Evolutionary conservation across 2,797 vertebrate species (phyloP).

Genomic region (Parauchenoglanis punctatus): DNA sequence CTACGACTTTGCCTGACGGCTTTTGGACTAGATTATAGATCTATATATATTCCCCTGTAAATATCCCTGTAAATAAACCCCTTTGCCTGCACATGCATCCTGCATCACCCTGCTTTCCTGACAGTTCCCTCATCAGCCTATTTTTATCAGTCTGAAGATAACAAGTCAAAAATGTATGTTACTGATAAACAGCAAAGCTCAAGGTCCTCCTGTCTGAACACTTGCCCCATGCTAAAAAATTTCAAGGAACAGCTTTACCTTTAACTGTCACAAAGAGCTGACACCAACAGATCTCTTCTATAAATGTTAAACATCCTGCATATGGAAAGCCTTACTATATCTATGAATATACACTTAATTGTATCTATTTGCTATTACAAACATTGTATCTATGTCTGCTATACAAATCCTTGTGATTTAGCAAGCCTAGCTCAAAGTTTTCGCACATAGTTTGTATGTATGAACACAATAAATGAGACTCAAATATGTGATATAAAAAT

Average conservation of each 20-base stretch:
- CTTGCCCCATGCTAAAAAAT: neutral
- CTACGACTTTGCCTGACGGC: too few species aligned
- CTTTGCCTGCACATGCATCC: too few species aligned
- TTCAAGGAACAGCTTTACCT: neutral
- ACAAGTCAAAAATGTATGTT: neutral
- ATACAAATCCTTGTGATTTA: neutral
- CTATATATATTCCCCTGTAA: too few species aligned
- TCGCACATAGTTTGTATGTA: neutral
- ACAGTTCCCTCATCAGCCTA: neutral
- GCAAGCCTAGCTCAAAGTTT: neutral
- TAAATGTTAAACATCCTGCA: neutral
- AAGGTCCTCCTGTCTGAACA: neutral
- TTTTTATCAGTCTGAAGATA: neutral
- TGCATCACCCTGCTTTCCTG: too few species aligned
- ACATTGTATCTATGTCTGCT: neutral
- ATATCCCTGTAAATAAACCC: too few species aligned
- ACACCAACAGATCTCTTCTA: neutral
- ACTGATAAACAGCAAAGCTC: conserved; percentile 2
- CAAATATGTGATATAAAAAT: too few species aligned
- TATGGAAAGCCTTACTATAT: neutral
- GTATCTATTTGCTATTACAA: neutral
- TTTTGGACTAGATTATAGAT: too few species aligned
- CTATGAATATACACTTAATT: neutral
- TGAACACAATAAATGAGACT: neutral
- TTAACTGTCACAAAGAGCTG: neutral